Evolutionary conservation across 2,797 vertebrate species (phyloP), one percentile per base, ranked within the genome.

Genomic region (Cichlasoma orientale): DNA sequence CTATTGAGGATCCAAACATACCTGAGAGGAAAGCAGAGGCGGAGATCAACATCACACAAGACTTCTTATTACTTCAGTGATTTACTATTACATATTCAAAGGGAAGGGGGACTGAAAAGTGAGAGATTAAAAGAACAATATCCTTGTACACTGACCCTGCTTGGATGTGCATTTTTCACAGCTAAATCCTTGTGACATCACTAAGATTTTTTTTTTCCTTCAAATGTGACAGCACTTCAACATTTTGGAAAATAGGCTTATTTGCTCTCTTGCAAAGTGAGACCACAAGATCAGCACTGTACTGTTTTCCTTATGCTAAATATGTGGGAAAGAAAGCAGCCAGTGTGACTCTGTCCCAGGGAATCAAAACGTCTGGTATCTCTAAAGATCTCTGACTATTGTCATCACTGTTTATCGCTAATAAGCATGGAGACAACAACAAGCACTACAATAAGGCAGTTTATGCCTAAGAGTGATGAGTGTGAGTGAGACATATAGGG

Each of bases 1-100:
- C 97, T 97, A 84, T 96, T 97, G 80, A 99, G 95, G 87, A 98
- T 98, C 86, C 97, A 97, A 44, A 98, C 97, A 0, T 99, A 99
- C 86, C 98, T 99, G 94, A 47, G 1, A 59, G 7, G 21, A 71
- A 80, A 81, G 33, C 6, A 80, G 18, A 56, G 21, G 27, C 4
- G 27, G 59, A 66, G 11, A 27, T 70, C 4, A 73, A 75, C 33
- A 36, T 82, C 18, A 57, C 23, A 19, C 53, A 79, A 4, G 13
- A 53, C 19, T 38, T 66, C 27, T 41, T 66, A 47, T 27, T 27
- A 25, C 23, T 47, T 68, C 25, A 68, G 18, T 68, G 63, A 50
- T 68, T 68, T 8, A n/a, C 25, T 68, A n/a, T 68, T 68, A 31
- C 25, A 68, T 50, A 68, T 68, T 68, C 44, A 8, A 19, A 13